These are phyloP conservation scores for Rhinella marina DNA, from an alignment of 2,797 vertebrate species.

Conservation along the genomic window DNA sequence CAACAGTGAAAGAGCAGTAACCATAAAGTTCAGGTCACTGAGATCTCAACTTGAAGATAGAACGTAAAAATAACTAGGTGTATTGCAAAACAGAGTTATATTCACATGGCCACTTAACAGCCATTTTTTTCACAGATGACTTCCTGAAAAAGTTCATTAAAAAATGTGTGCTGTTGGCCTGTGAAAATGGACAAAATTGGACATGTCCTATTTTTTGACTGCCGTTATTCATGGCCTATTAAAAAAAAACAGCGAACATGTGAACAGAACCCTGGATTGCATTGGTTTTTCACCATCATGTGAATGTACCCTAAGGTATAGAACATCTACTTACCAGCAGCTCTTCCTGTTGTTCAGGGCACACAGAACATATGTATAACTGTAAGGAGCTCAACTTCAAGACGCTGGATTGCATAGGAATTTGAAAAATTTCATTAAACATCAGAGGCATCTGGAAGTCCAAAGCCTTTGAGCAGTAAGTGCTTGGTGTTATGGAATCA, in stretches of 20 bases:
- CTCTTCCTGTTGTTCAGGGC: constrained; percentile 87
- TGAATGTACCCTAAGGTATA: constrained; percentile 1
- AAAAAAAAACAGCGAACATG: no score
- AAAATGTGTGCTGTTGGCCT: no score
- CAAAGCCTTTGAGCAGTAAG: constrained; percentile 92
- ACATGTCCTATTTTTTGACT: no score
- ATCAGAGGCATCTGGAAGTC: constrained; percentile 86
- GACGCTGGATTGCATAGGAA: constrained; percentile 83
- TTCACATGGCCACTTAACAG: no score
- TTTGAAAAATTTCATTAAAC: constrained; percentile 94
- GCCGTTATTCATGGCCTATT: no score
- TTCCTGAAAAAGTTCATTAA: not conserved
- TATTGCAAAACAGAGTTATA: not conserved
- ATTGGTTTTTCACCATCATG: no score
- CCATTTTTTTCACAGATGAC: not conserved
- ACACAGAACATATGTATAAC: constrained; percentile 87
- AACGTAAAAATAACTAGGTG: not conserved
- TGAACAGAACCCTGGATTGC: no score
- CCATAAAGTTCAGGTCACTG: not conserved
- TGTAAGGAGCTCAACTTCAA: constrained; percentile 84
- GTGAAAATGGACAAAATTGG: no score
- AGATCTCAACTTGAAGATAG: not conserved
- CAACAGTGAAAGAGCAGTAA: not conserved
- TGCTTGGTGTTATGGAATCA: constrained; percentile 84
- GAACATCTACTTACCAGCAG: constrained; percentile 81